Evolutionary conservation across 2,888 invertebrate species (phyloP).

Genomic region (Drosophila ezoana): DNA sequence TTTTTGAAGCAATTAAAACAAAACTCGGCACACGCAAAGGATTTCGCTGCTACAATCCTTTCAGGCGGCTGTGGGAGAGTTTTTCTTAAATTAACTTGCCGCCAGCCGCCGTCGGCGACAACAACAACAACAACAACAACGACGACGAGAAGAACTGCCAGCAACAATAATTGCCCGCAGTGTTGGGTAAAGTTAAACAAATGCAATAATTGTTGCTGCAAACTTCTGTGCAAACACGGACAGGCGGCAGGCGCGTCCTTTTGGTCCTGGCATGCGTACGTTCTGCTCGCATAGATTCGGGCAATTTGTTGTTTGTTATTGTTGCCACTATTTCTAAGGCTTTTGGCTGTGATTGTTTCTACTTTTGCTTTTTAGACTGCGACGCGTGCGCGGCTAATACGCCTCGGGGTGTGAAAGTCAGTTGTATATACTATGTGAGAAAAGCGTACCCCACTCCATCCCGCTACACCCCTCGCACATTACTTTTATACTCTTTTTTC

Average conservation of each 20-base stretch:
- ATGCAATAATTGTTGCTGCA: conserved; percentile 79
- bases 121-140: conserved; percentile 21
- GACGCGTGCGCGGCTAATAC: conserved; percentile 78
- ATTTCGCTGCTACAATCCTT: conserved; percentile 50
- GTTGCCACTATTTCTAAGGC: conserved; percentile 69
- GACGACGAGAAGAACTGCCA: conserved; percentile 42
- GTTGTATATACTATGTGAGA: conserved; percentile 7
- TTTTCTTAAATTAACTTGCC: conserved; percentile 80
- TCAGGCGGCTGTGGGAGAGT: conserved; percentile 43
- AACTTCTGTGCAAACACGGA: conserved; percentile 76
- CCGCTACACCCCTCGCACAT: neutral
- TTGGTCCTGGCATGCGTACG: conserved; percentile 36
- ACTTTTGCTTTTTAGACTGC: conserved; percentile 50
- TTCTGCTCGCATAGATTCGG: conserved; percentile 59
- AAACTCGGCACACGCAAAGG: conserved; percentile 74
- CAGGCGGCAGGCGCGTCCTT: conserved; percentile 34
- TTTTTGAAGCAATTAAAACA: conserved; percentile 79
- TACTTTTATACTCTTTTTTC: conserved; percentile 30
- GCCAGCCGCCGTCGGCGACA: conserved; percentile 40
- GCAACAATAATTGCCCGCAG: conserved; percentile 59
- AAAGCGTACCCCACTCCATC: neutral
- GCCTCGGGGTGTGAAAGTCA: conserved; percentile 84
- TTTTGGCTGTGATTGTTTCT: conserved; percentile 68
- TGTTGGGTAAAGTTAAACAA: conserved; percentile 73
- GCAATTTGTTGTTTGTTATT: conserved; percentile 78